These are phyloP conservation scores for Philotrypesis tridentata DNA, from an alignment of 1,140 invertebrate species.

Conservation along the genomic window DNA sequence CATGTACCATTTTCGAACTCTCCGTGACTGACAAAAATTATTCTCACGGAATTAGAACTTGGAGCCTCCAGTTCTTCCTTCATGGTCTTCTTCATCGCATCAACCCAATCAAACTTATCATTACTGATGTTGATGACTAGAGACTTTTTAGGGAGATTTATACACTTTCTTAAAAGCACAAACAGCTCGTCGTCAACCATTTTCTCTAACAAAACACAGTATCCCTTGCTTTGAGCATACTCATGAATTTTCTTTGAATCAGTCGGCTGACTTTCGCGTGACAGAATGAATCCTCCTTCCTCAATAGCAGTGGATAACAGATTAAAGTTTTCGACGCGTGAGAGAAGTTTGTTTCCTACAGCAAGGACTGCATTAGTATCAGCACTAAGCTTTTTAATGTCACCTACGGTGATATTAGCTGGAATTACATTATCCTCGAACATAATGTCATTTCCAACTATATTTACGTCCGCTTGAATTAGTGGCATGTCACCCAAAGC, in stretches of 20 bases:
- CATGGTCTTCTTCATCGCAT: constrained; percentile 73
- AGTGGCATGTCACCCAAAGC: constrained; percentile 76
- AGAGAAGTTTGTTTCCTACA: constrained; percentile 67
- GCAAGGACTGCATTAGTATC: constrained; percentile 77
- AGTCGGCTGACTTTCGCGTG: constrained; percentile 68
- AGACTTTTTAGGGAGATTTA: constrained; percentile 54
- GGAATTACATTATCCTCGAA: constrained; percentile 73
- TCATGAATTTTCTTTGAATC: neutral
- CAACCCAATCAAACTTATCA: constrained; percentile 73
- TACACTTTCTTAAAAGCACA: constrained; percentile 63
- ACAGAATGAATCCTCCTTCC: constrained; percentile 73
- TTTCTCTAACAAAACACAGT: constrained; percentile 62
- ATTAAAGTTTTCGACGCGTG: constrained; percentile 41
- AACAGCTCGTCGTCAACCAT: constrained; percentile 61
- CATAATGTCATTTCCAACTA: constrained; percentile 63
- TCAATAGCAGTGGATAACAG: constrained; percentile 62
- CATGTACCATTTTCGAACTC: constrained; percentile 78
- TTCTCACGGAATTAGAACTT: constrained; percentile 44
- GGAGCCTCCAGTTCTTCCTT: constrained; percentile 69
- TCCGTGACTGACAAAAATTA: constrained; percentile 77
- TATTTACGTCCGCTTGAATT: constrained; percentile 76
- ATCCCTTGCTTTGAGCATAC: constrained; percentile 44
- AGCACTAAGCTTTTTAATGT: constrained; percentile 75
- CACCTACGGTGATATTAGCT: constrained; percentile 75
- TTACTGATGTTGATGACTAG: constrained; percentile 63